Conservation (phyloP, 2,113 vertebrate species). For the Xiphorhynchus elegans region DNA sequence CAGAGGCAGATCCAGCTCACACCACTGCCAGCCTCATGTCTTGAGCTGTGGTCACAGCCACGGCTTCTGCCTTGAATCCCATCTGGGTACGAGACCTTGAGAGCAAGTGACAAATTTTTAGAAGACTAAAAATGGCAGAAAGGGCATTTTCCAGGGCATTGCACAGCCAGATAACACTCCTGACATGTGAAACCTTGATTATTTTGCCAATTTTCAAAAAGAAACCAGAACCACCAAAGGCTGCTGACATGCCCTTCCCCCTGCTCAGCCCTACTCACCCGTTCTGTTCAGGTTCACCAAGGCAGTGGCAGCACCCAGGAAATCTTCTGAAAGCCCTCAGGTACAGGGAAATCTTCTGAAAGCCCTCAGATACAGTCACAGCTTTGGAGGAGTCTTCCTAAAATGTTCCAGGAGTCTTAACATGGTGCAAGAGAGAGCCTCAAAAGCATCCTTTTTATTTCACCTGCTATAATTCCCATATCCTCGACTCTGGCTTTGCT, state of each 20-base stretch:
- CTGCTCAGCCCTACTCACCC: background rate
- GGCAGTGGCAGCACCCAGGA: background rate
- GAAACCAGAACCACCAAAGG: background rate
- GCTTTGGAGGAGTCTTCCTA: background rate
- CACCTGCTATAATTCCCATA: background rate
- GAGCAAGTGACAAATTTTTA: background rate
- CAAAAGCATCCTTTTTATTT: background rate
- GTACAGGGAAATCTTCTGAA: background rate
- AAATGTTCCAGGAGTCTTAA: background rate
- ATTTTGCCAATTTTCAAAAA: background rate
- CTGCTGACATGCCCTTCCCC: background rate
- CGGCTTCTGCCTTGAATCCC: background rate
- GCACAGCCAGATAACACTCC: background rate
- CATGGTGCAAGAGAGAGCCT: background rate
- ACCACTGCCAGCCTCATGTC: fast-evolving
- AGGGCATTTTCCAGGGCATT: background rate
- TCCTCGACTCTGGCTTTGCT: background rate
- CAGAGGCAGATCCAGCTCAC: background rate
- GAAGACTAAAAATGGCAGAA: background rate
- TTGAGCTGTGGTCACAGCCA: background rate
- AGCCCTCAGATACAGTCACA: background rate
- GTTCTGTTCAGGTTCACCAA: background rate
- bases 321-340: background rate
- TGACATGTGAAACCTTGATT: fast-evolving
- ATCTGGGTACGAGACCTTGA: background rate